Percentiles rank a stretch among this genome's conserved stretches.
phyloP scores from a whole-genome alignment of 2,888 invertebrate species.

The Polietes domitor region DNA sequence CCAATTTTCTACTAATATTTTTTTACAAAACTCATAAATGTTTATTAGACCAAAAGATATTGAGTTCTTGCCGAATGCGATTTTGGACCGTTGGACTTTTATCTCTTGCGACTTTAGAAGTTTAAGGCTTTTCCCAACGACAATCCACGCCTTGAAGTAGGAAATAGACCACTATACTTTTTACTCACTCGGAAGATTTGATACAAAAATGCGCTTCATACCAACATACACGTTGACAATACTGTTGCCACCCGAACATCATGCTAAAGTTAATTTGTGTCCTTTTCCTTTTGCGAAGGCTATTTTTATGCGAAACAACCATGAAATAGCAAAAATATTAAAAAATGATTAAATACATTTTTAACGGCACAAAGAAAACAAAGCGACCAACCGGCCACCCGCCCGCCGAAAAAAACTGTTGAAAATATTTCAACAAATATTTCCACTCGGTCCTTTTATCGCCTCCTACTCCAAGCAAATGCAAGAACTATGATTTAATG shows the following conservation, averaged over 20 bases:
- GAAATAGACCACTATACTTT: too few relatives aligned
- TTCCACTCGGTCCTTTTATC: slow-evolving; percentile 12
- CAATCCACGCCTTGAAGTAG: too few relatives aligned
- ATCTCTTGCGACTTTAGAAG: too few relatives aligned
- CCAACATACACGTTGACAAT: slow-evolving; percentile 27
- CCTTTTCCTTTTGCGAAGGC: not conserved
- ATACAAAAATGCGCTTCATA: too few relatives aligned
- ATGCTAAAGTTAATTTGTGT: slow-evolving; percentile 24
- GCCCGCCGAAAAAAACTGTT: slow-evolving; percentile 43
- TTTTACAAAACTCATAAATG: too few relatives aligned
- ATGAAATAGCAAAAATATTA: slow-evolving; percentile 36
- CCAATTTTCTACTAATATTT: too few relatives aligned
- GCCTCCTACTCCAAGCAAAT: slow-evolving; percentile 2
- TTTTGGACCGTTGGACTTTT: too few relatives aligned
- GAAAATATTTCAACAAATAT: slow-evolving; percentile 47
- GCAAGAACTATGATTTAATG: slow-evolving; percentile 59
- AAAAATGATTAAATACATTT: slow-evolving; percentile 64
- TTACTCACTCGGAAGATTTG: too few relatives aligned
- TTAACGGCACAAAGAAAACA: slow-evolving; percentile 45
- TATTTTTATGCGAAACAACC: slow-evolving; percentile 29
- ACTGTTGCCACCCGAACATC: slow-evolving; percentile 27
- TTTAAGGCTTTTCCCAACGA: too few relatives aligned
- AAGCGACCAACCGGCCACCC: too few relatives aligned
- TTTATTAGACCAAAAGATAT: too few relatives aligned
- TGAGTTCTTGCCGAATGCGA: too few relatives aligned